phyloP scores from a whole-genome alignment of 1,140 invertebrate species.

The Potamilus streckersoni region DNA sequence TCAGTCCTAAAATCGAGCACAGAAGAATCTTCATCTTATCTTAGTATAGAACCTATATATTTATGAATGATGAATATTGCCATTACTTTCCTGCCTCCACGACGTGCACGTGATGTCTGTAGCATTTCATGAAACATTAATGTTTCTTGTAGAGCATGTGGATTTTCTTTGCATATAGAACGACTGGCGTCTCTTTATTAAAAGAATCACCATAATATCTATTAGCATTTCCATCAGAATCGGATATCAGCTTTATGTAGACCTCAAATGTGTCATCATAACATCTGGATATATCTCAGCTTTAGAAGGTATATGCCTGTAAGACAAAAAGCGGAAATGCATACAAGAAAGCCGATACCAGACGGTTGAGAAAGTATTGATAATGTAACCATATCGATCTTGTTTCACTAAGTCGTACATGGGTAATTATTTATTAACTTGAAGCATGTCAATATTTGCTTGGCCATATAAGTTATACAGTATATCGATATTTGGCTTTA shows the following conservation, averaged over 20 bases:
- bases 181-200: not conserved
- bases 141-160: constrained; percentile 20
- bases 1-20: too few species aligned
- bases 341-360: too few species aligned
- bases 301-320: too few species aligned
- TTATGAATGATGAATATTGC: constrained; percentile 26
- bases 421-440: not conserved
- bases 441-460: constrained; percentile 21
- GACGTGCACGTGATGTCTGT: constrained; percentile 20
- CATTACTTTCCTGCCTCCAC: constrained; percentile 26
- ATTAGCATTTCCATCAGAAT: not conserved
- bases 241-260: too few species aligned
- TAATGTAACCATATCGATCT: constrained; percentile 1
- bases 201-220: constrained; percentile 17
- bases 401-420: constrained; percentile 1
- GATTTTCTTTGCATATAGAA: constrained; percentile 7
- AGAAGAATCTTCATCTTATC: constrained; percentile 12
- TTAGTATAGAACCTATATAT: constrained; percentile 27
- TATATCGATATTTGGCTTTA: not conserved
- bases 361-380: constrained; percentile 1
- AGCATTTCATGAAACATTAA: constrained; percentile 16
- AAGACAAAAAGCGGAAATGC: too few species aligned
- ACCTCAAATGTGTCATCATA: too few species aligned
- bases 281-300: too few species aligned
- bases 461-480: not conserved